Evolutionary conservation across 1,140 invertebrate species (phyloP), one percentile per base, ranked within the genome.

Genomic region (Drosophila pruinosa): DNA sequence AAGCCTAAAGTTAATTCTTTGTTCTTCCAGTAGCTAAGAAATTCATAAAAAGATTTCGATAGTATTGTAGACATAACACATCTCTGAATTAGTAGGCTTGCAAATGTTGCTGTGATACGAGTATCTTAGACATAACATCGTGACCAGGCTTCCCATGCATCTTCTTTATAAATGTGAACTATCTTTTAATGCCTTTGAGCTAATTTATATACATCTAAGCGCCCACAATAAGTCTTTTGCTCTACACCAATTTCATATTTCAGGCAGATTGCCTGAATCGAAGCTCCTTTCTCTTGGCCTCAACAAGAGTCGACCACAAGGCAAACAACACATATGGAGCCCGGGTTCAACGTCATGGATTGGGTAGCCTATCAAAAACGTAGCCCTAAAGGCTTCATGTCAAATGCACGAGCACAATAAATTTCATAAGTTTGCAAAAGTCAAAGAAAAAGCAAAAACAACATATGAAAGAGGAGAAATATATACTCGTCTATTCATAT

Each of bases 341-440:
- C 38, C 26, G 14, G 36, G 24, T 45, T 54, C 17, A 8, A n/a
- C 34, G 47, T 59, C 15, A 21, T 17, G 52, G 12, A 34, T 74
- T 31, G 43, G 50, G 56, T 69, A 41, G 65, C 53, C 75, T 69
- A 75, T 85, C 75, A 79, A 79, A 79, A 72, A 54, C 58, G 45
- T 75, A 19, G 67, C 80, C 79, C 75, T 68, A 61, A 85, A 85
- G 79, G 79, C 80, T 82, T 82, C 80, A 82, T 79, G 79, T 83
- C 80, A 83, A 85, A 79, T 85, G 79, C 79, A 83, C 54, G 80
- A 83, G 64, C 72, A 56, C 68, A 85, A 83, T 83, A 83, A 83
- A 83, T 85, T 85, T 83, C 67, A 72, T 59, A 63, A 73, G 65
- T 61, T 48, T 34, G 14, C 56, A 70, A n/a, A n/a, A 14, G 53